Base-by-base conservation (phyloP, 2,113 vertebrate species). In the Colinus virginianus region DNA sequence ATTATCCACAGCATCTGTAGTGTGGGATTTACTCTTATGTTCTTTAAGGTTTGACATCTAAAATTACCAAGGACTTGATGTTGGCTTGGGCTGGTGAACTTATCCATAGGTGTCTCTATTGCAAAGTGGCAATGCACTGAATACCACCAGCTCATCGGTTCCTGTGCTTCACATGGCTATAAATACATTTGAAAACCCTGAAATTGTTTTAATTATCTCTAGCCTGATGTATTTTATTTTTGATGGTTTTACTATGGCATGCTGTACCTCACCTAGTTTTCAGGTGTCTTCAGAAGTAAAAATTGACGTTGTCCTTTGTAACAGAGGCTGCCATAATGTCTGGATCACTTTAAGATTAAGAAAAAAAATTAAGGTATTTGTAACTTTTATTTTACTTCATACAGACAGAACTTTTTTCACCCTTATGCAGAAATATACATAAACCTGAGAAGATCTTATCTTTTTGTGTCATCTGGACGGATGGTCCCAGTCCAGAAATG, bases 1-100 rank as follows among this genome's bases (percentile, higher is more conserved):
- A 93, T 95, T 91, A 87, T 48, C 87, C 87, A 45, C 84, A 94
- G 63, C 66, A 87, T 87, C 75, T 93, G 88, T 80, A 90, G 48
- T 53, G 84, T 6, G 5, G 61, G 62, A 68, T 53, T 82, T 56
- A 86, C 53, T 72, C 62, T 69, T 84, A 45, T 7, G 49, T 53
- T 51, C 22, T 48, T 77, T 53, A 42, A 68, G 36, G 23, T 72
- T 81, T 30, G 80, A 38, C n/a, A 53, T 46, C 36, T 76, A 64
- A 62, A 81, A 75, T 45, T 22, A 13, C 18, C 36, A 17, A 16
- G 45, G 23, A 76, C 64, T 79, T 66, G 34, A 56, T 10, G 15
- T 46, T 79, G 79, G 15, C 55, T 12, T 6, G 20, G 17, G 53
- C 14, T 64, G 15, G 13, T 74, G 69, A 8, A 14, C 20, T 75